Evolutionary conservation across 37 sponge, comb jelly and placozoan genomes (phyloP).

Genomic region (Spongilla lacustris): DNA sequence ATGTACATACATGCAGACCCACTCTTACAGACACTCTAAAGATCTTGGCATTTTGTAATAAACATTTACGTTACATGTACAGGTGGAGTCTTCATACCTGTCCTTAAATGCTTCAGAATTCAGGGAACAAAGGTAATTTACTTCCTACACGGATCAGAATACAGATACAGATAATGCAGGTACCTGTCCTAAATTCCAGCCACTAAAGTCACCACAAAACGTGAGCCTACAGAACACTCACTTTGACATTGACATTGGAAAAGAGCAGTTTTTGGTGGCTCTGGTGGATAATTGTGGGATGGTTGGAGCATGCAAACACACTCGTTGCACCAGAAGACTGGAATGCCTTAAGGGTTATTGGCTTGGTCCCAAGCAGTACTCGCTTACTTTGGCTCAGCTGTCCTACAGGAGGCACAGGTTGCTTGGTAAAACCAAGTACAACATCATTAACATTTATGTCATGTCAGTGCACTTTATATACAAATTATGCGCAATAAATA

Average conservation of each 20-base stretch:
- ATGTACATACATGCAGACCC: neutral
- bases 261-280: slow-evolving; percentile 88
- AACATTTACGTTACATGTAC: no score
- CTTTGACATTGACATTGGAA: slow-evolving; percentile 93
- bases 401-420: slow-evolving; percentile 20
- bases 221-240: no score
- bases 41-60: no score
- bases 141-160: slow-evolving; percentile 53
- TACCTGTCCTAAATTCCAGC: no score
- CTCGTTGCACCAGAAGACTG: slow-evolving; percentile 51
- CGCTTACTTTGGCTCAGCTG: slow-evolving; percentile 46
- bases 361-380: slow-evolving; percentile 88
- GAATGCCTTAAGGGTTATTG: slow-evolving; percentile 76
- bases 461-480: no score
- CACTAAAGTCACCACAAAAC: no score
- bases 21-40: no score
- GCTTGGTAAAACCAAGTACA: no score
- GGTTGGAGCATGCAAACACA: slow-evolving; percentile 95
- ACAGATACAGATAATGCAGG: neutral
- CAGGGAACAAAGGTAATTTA: slow-evolving; percentile 85
- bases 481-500: no score
- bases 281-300: slow-evolving; percentile 94
- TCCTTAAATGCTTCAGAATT: slow-evolving; percentile 85
- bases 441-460: no score
- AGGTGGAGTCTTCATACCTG: slow-evolving; percentile 31